These are phyloP conservation scores for Lagria hirta DNA, from an alignment of 2,888 invertebrate genomes.

Conservation along the genomic window DNA sequence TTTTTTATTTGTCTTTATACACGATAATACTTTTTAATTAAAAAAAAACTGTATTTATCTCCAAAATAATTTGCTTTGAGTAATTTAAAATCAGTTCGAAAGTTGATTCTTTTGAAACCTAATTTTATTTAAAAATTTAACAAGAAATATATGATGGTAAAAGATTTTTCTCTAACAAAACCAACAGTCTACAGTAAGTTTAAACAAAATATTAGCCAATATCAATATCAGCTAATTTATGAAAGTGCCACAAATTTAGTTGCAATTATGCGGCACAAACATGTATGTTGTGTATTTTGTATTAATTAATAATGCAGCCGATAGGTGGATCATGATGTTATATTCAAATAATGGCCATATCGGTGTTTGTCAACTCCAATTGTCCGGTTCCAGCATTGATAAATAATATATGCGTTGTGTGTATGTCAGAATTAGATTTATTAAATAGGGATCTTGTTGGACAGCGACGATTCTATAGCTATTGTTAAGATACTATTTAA, in stretches of 20 bases:
- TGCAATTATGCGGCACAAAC: conserved; percentile 52
- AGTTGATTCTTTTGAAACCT: no score
- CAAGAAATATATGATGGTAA: no score
- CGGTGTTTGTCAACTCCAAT: conserved; percentile 52
- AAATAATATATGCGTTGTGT: conserved; percentile 51
- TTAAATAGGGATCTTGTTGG: conserved; percentile 46
- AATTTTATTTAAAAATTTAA: no score
- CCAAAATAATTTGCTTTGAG: no score
- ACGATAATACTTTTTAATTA: no score
- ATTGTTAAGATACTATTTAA: conserved; percentile 34
- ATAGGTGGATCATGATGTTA: conserved; percentile 52
- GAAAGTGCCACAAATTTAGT: conserved; percentile 53
- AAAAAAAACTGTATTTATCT: no score
- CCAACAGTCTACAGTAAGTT: no score
- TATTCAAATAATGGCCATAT: conserved; percentile 52
- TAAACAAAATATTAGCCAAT: conserved; percentile 52
- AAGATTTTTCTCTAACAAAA: no score
- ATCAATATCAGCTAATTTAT: conserved; percentile 53
- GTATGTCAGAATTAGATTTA: conserved; percentile 51
- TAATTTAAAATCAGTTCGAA: no score
- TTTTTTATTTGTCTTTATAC: no score
- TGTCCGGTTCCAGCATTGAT: conserved; percentile 47
- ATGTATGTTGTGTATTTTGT: conserved; percentile 51
- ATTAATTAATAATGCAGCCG: conserved; percentile 53
- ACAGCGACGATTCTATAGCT: conserved; percentile 32